These are phyloP conservation scores for Tachypleus tridentatus DNA, from an alignment of 1,140 invertebrate genomes.

Conservation along the genomic window DNA sequence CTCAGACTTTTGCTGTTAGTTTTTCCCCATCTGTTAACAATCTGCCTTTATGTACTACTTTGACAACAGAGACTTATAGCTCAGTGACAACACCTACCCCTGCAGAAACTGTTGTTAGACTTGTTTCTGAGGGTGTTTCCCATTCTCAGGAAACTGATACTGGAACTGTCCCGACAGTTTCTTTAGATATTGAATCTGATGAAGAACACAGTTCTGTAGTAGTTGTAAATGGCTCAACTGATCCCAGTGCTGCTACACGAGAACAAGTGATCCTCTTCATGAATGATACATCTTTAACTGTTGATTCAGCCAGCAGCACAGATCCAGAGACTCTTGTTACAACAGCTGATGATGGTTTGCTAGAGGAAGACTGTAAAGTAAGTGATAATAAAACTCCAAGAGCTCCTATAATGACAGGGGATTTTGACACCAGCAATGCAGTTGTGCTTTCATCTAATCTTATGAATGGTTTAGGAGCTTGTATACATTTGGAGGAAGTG, in stretches of 20 bases:
- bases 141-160: too few relatives aligned
- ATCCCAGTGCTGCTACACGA: background rate
- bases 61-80: constrained; percentile 10
- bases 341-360: background rate
- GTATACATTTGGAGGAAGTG: background rate
- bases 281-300: background rate
- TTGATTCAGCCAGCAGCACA: background rate
- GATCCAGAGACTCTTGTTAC: background rate
- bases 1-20: constrained; percentile 12
- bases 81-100: constrained; percentile 12
- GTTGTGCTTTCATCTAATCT: background rate
- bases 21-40: constrained; percentile 8
- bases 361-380: background rate
- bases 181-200: background rate
- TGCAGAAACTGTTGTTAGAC: constrained; percentile 9
- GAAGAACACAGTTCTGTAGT: background rate
- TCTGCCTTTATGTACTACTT: background rate
- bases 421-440: background rate
- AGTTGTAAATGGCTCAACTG: background rate
- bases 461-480: background rate
- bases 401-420: background rate
- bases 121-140: background rate
- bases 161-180: background rate
- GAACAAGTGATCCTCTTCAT: background rate
- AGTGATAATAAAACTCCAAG: background rate